These are phyloP conservation scores for Pardalotus punctatus DNA, from an alignment of 2,113 vertebrate species.

Conservation along the genomic window DNA sequence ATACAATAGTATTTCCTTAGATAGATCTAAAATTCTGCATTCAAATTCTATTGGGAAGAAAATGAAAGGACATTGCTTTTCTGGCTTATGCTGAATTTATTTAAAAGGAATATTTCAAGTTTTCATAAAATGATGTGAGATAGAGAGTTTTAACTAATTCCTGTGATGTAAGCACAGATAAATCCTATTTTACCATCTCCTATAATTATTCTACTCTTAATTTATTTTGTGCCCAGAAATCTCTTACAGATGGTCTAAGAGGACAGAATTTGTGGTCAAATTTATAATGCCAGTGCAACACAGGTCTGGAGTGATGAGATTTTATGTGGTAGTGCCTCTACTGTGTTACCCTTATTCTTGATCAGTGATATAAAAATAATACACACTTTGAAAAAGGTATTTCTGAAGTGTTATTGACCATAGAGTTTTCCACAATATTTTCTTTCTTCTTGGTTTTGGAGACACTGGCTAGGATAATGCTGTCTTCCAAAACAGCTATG, in stretches of 20 bases:
- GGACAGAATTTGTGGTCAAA: background rate
- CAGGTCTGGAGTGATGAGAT: background rate
- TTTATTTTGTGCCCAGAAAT: background rate
- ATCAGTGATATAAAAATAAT: background rate
- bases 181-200: background rate
- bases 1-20: background rate
- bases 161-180: background rate
- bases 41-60: background rate
- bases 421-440: background rate
- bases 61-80: background rate
- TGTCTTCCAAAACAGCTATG: constrained; percentile 29
- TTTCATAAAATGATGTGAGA: background rate
- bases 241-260: background rate
- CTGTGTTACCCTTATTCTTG: background rate
- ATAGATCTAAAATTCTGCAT: background rate
- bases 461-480: background rate
- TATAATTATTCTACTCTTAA: background rate
- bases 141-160: background rate
- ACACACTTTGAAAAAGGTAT: background rate
- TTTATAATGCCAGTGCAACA: background rate
- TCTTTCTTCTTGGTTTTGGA: constrained; percentile 20
- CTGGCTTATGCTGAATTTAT: background rate
- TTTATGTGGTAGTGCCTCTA: background rate
- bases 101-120: background rate
- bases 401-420: background rate